Evolutionary conservation across 2,888 invertebrate species (phyloP).

Genomic region (Tachystola acroxantha): DNA sequence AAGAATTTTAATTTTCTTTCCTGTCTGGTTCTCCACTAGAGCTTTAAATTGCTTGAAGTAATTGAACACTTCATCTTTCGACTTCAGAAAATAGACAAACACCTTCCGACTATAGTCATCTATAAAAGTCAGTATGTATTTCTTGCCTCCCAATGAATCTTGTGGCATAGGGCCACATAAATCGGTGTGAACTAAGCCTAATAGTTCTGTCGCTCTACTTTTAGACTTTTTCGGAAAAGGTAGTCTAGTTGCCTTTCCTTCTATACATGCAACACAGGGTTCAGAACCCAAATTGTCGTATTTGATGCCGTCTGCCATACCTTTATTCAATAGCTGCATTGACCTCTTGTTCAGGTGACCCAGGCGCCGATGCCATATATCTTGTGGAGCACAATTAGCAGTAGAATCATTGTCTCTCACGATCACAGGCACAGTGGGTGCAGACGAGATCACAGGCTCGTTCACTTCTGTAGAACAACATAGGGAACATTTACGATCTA

Average conservation of each 20-base stretch:
- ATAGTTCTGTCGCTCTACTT: slow-evolving; percentile 6
- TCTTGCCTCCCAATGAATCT: neutral
- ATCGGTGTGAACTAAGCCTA: slow-evolving; percentile 8
- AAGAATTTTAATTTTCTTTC: slow-evolving; percentile 4
- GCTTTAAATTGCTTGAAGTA: too few relatives aligned
- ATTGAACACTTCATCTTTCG: slow-evolving; percentile 9
- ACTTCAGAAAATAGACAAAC: slow-evolving; percentile 14
- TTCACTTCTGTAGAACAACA: too few relatives aligned
- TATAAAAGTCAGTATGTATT: slow-evolving; percentile 7
- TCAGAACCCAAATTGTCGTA: slow-evolving; percentile 3
- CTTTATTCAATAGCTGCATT: slow-evolving; percentile 2
- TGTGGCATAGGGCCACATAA: slow-evolving; percentile 5
- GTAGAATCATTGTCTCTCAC: too few relatives aligned
- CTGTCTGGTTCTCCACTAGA: too few relatives aligned
- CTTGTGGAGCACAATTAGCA: too few relatives aligned
- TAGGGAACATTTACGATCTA: too few relatives aligned
- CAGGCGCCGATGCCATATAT: neutral
- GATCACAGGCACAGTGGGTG: too few relatives aligned
- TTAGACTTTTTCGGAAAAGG: slow-evolving; percentile 12
- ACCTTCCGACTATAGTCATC: slow-evolving; percentile 11
- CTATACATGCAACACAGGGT: slow-evolving; percentile 11
- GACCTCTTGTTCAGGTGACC: neutral
- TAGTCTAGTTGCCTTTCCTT: slow-evolving; percentile 10
- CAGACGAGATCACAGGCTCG: too few relatives aligned
- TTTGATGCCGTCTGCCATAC: slow-evolving; percentile 2